Conservation (phyloP, 2,113 vertebrate genomes). For the Microcebus ravelobensis region DNA sequence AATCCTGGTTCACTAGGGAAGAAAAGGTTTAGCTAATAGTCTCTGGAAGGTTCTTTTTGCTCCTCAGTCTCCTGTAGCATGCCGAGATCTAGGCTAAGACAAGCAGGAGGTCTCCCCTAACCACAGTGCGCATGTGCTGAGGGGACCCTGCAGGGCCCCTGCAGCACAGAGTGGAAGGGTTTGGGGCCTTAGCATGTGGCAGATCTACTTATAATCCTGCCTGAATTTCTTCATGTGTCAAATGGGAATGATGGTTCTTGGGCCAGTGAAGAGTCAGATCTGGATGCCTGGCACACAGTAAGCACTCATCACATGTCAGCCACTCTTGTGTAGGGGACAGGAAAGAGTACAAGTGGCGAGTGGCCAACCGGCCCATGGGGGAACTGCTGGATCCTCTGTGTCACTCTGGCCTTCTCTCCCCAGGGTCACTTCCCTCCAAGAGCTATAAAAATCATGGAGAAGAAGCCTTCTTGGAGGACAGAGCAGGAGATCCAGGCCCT, state of each 20-base stretch:
- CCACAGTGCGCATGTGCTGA: not conserved
- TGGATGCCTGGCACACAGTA: not conserved
- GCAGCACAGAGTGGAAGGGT: not conserved
- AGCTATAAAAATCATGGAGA: slow-evolving; percentile 78
- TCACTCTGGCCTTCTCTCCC: slow-evolving; percentile 65
- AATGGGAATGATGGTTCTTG: not conserved
- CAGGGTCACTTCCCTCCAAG: slow-evolving; percentile 82
- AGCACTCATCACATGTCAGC: not conserved
- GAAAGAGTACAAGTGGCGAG: not conserved
- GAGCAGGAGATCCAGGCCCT: slow-evolving; percentile 78
- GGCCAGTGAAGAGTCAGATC: not conserved
- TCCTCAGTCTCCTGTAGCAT: not conserved
- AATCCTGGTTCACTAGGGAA: not conserved
- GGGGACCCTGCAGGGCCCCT: not conserved
- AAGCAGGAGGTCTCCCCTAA: not conserved
- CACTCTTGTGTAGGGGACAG: not conserved
- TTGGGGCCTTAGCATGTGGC: not conserved
- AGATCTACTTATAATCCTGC: not conserved
- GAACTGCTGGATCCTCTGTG: not conserved
- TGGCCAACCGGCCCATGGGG: not conserved
- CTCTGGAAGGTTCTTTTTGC: not conserved
- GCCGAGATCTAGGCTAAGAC: not conserved
- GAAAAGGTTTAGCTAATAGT: not conserved
- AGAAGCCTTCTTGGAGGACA: slow-evolving; percentile 77
- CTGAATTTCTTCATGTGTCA: not conserved